phyloP scores from a whole-genome alignment of 2,888 invertebrate species.

The Eupithecia dodoneata region DNA sequence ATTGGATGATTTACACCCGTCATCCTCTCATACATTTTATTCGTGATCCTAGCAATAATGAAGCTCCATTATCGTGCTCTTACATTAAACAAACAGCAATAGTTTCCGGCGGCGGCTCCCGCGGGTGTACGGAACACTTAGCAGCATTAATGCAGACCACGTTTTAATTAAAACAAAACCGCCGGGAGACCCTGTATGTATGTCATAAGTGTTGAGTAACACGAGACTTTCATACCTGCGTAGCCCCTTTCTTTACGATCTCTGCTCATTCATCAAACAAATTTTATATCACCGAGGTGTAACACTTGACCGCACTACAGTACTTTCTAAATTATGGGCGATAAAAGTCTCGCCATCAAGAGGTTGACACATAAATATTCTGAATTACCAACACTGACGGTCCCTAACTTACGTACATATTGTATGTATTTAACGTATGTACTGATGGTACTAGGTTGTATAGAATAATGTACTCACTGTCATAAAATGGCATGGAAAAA shows the following conservation, averaged over 20 bases:
- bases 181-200: slow-evolving; percentile 19
- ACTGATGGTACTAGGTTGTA: not conserved
- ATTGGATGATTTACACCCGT: not conserved
- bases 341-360: slow-evolving; percentile 44
- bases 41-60: slow-evolving; percentile 18
- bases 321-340: slow-evolving; percentile 40
- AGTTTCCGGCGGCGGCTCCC: slow-evolving; percentile 23
- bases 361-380: slow-evolving; percentile 41
- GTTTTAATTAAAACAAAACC: slow-evolving; percentile 38
- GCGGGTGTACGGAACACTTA: slow-evolving; percentile 26
- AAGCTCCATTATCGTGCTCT: slow-evolving; percentile 31
- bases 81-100: slow-evolving; percentile 18
- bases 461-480: too few species aligned
- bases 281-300: slow-evolving; percentile 40
- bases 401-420: not conserved
- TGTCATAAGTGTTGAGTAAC: slow-evolving; percentile 23
- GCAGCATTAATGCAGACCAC: slow-evolving; percentile 33
- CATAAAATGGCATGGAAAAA: too few species aligned
- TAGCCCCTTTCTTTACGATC: not conserved
- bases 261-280: slow-evolving; percentile 35
- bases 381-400: slow-evolving; percentile 43
- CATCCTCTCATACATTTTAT: not conserved
- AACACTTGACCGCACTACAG: slow-evolving; percentile 44
- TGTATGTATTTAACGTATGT: not conserved
- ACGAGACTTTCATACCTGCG: not conserved